phyloP scores from a whole-genome alignment of 2,888 invertebrate species.

The Conistra vaccinii region DNA sequence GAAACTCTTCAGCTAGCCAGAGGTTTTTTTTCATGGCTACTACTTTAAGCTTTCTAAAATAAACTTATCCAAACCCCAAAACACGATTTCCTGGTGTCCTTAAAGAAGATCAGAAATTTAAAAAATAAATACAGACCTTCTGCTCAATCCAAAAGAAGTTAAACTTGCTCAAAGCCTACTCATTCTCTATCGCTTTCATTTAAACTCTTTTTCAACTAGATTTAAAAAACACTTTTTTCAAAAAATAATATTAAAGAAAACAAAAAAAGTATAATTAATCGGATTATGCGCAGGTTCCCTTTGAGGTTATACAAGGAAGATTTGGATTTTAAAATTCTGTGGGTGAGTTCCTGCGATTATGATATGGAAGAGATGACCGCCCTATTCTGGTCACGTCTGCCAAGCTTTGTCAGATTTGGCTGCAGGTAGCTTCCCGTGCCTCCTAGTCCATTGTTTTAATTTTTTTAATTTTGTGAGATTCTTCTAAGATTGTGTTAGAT shows the following conservation, averaged over 20 bases:
- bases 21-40: no score
- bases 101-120: not conserved
- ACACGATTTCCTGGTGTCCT: no score
- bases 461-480: constrained; percentile 33
- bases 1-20: no score
- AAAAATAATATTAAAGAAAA: not conserved
- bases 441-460: constrained; percentile 41
- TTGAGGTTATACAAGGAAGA: constrained; percentile 70
- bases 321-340: constrained; percentile 82
- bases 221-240: not conserved
- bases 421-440: constrained; percentile 72
- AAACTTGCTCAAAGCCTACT: not conserved
- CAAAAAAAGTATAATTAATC: constrained; percentile 40
- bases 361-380: constrained; percentile 79
- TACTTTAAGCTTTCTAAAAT: no score
- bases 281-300: constrained; percentile 48
- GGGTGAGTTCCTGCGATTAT: constrained; percentile 79
- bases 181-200: not conserved
- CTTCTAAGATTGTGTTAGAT: constrained; percentile 24
- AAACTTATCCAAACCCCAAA: no score
- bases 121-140: not conserved
- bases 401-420: constrained; percentile 83
- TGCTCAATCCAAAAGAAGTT: not conserved
- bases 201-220: not conserved
- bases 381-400: constrained; percentile 83